Evolutionary conservation across 2,888 invertebrate genomes (phyloP), one percentile per base, ranked within the genome.

Genomic region (Lycaena phlaeas): DNA sequence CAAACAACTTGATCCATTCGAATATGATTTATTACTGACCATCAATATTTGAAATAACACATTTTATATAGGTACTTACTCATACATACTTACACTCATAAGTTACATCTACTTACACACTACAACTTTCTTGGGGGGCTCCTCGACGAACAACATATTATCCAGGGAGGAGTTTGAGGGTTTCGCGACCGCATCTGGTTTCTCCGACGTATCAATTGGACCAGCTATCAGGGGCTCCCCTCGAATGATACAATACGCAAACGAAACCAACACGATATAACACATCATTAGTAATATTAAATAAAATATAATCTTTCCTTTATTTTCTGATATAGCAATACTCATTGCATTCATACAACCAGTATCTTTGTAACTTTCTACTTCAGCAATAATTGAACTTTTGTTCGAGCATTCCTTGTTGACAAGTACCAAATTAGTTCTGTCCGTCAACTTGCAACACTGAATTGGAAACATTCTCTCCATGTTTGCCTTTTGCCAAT

Each of bases 61-160:
- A n/a, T n/a, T n/a, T n/a, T n/a, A n/a, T n/a, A n/a, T n/a, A n/a
- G n/a, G n/a, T n/a, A n/a, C n/a, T n/a, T n/a, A n/a, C n/a, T n/a
- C n/a, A n/a, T n/a, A n/a, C n/a, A n/a, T n/a, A n/a, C n/a, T n/a
- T n/a, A n/a, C n/a, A n/a, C n/a, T n/a, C n/a, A n/a, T n/a, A n/a
- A n/a, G n/a, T n/a, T n/a, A n/a, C n/a, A n/a, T n/a, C n/a, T n/a
- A n/a, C n/a, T n/a, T n/a, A n/a, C n/a, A n/a, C n/a, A n/a, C n/a
- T 2, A 79, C 63, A 0, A 82, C 53, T 48, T 63, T 79, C 52
- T 68, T 68, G 0, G 79, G 72, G 3, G 69, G 64, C 36, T 81
- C 78, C 17, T 76, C 72, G 0, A 57, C 53, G 44, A 67, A 73
- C 42, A 67, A 53, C 59, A 68, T 65, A 36, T 73, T 68, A n/a